Evolutionary conservation across 2,797 vertebrate species (phyloP).

Genomic region (Pseudochromis fuscus): DNA sequence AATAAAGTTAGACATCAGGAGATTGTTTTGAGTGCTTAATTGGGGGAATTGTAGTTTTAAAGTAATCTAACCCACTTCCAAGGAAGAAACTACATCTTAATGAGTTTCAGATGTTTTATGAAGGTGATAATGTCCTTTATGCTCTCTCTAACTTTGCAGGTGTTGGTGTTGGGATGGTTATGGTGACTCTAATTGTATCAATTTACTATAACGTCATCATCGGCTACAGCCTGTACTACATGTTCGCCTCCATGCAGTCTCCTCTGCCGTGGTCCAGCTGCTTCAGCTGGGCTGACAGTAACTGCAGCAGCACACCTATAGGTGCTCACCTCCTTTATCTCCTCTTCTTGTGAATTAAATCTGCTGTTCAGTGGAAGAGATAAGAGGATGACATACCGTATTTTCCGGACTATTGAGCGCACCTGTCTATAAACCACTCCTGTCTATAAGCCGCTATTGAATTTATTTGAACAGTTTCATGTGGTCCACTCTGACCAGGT

Average conservation of each 20-base stretch:
- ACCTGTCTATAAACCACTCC: too few relatives aligned
- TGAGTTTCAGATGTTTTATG: not conserved
- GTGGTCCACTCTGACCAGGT: not conserved
- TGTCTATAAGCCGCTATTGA: too few relatives aligned
- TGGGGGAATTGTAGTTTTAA: not conserved
- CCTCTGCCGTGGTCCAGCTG: slow-evolving; percentile 91
- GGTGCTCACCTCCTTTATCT: slow-evolving; percentile 75
- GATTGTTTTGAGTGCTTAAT: not conserved
- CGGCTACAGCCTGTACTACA: slow-evolving; percentile 93
- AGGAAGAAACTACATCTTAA: not conserved
- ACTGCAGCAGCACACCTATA: slow-evolving; percentile 83
- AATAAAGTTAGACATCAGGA: not conserved
- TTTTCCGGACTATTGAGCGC: too few relatives aligned
- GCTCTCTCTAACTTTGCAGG: slow-evolving; percentile 78
- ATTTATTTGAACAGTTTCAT: too few relatives aligned
- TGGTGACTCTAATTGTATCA: slow-evolving; percentile 87
- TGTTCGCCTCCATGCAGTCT: slow-evolving; percentile 94
- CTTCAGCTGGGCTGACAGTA: slow-evolving; percentile 81
- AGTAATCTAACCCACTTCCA: not conserved
- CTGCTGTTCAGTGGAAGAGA: not conserved
- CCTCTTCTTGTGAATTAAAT: not conserved
- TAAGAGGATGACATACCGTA: not conserved
- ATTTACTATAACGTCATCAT: slow-evolving; percentile 97
- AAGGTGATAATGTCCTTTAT: not conserved
- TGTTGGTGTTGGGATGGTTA: slow-evolving; percentile 91